phyloP scores from a whole-genome alignment of 2,113 vertebrate species.

The Notechis scutatus region DNA sequence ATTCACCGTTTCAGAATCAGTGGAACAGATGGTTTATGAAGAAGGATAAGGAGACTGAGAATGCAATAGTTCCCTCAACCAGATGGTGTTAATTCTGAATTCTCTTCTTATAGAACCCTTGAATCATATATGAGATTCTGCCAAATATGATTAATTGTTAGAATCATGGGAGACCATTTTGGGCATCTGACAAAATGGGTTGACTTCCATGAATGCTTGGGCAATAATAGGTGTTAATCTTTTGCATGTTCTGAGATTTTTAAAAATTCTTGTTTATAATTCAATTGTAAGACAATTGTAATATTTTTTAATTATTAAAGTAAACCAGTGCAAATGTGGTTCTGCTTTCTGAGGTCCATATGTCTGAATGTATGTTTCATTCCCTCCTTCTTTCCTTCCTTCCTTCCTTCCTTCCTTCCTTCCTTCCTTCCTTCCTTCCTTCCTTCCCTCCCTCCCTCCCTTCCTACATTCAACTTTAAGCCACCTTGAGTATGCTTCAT shows the following conservation, averaged over 20 bases:
- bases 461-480: neutral
- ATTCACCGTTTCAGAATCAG: conserved; percentile 38
- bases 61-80: conserved; percentile 14
- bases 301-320: neutral
- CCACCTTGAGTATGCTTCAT: neutral
- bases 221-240: neutral
- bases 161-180: neutral
- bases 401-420: neutral
- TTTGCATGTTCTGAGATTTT: neutral
- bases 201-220: neutral
- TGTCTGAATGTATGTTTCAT: neutral
- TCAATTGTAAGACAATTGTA: neutral
- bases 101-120: conserved; percentile 25
- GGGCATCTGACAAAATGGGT: neutral
- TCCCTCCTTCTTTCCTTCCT: neutral
- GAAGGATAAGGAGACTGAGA: conserved; percentile 31
- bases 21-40: conserved; percentile 9
- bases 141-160: neutral
- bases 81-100: conserved; percentile 39
- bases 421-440: neutral
- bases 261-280: neutral
- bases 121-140: neutral
- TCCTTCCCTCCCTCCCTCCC: neutral
- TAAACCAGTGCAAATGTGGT: neutral
- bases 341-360: neutral